These are phyloP conservation scores for Poeciliopsis occidentalis DNA, from an alignment of 2,113 vertebrate genomes.

Conservation along the genomic window DNA sequence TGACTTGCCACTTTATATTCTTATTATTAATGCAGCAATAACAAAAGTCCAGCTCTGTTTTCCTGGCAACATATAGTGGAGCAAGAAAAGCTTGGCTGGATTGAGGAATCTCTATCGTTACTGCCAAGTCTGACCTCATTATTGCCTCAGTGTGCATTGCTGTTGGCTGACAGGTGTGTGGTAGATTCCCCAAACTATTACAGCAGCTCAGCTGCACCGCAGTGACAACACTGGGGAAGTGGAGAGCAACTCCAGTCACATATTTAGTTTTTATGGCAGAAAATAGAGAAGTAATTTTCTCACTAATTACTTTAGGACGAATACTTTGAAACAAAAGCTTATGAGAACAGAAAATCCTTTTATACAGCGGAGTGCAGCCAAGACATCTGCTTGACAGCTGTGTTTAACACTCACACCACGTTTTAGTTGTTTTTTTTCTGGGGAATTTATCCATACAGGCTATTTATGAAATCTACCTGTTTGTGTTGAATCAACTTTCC, in stretches of 20 bases:
- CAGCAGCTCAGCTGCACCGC: neutral
- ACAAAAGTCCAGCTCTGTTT: neutral
- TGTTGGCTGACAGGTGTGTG: slow-evolving; percentile 50
- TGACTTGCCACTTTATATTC: neutral
- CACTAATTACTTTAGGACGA: neutral
- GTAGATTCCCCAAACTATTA: slow-evolving; percentile 50
- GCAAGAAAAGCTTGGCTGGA: neutral
- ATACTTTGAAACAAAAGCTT: neutral
- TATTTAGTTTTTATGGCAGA: neutral
- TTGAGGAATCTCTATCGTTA: slow-evolving; percentile 34
- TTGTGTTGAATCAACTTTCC: neutral
- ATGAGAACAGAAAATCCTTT: neutral
- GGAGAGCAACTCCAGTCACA: neutral
- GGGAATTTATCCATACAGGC: neutral
- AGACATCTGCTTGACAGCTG: slow-evolving; percentile 38
- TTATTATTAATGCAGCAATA: neutral
- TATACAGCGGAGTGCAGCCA: slow-evolving; percentile 11
- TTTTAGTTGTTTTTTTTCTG: neutral
- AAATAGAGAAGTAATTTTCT: neutral
- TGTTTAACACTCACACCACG: neutral
- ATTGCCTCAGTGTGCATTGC: slow-evolving; percentile 19
- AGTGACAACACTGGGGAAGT: slow-evolving; percentile 1
- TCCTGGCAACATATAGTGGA: neutral
- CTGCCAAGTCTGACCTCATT: slow-evolving; percentile 30
- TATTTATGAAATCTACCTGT: neutral